A percentile compares a stretch with the other conserved stretches of the same genome.
Conservation (phyloP, 2,113 vertebrate species). For the Ctenomys sociabilis region DNA sequence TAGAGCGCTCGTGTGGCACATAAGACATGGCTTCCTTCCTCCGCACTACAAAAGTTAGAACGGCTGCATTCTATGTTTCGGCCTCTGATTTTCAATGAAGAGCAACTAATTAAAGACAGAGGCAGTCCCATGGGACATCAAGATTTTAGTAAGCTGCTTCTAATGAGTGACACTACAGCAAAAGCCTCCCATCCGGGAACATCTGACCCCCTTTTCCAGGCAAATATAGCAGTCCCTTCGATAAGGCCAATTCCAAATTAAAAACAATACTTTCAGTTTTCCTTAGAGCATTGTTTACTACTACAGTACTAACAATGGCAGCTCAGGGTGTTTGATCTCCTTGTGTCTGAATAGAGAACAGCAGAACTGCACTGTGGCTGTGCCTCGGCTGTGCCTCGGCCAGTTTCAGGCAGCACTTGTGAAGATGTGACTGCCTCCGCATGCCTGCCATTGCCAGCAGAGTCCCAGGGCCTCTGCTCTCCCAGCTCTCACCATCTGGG, state of each 20-base stretch:
- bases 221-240: background rate
- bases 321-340: background rate
- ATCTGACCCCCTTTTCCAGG: background rate
- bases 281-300: background rate
- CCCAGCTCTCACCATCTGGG: rapidly evolving
- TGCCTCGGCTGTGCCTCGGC: too few relatives aligned
- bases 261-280: background rate
- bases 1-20: background rate
- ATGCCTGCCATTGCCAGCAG: background rate
- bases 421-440: background rate
- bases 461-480: background rate
- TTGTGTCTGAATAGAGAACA: background rate
- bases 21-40: too few relatives aligned
- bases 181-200: background rate
- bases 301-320: background rate
- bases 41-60: background rate
- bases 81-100: background rate
- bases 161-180: background rate
- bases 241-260: background rate
- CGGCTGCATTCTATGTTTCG: background rate
- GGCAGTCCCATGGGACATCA: background rate
- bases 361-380: background rate
- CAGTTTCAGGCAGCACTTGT: background rate
- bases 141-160: background rate
- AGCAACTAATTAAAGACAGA: background rate